Evolutionary conservation across 92 coral and sea anemone species (phyloP).

Genomic region (Palythoa grandiflora): DNA sequence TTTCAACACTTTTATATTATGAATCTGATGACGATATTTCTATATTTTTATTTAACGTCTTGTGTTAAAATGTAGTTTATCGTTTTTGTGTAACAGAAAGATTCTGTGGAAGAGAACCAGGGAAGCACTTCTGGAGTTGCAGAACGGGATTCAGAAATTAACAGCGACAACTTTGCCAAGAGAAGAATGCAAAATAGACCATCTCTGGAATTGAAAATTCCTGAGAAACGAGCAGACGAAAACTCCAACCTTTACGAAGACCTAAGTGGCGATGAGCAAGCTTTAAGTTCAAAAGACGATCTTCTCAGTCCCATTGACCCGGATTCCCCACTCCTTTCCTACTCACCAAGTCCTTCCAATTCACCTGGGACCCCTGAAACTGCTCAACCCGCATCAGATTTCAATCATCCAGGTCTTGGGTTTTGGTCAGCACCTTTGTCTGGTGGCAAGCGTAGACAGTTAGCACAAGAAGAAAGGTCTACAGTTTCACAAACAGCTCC

Average conservation of each 20-base stretch:
- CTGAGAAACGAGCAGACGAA: neutral
- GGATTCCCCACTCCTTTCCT: conserved; percentile 15
- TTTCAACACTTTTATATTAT: too few species aligned
- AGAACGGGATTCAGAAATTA: neutral
- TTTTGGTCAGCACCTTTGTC: conserved; percentile 42
- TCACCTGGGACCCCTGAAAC: conserved; percentile 89
- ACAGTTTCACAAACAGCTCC: neutral
- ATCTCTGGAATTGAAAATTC: conserved; percentile 4
- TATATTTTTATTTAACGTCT: too few species aligned
- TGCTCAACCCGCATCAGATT: conserved; percentile 79
- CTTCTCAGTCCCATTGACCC: conserved; percentile 30
- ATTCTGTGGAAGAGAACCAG: too few species aligned
- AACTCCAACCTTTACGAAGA: conserved; percentile 24
- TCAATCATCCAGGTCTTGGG: conserved; percentile 81
- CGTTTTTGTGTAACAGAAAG: too few species aligned
- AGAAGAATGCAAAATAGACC: neutral
- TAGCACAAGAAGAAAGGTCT: neutral
- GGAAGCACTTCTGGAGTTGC: neutral
- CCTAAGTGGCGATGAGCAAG: conserved; percentile 28
- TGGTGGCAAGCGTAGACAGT: conserved; percentile 8
- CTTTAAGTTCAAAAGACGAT: conserved; percentile 19
- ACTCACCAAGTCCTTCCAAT: conserved; percentile 26
- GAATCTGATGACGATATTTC: too few species aligned
- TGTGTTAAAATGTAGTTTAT: too few species aligned
- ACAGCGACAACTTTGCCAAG: neutral